Evolutionary conservation across 2,113 vertebrate species (phyloP), one percentile per base, ranked within the genome.

Genomic region (Furnarius figulus): DNA sequence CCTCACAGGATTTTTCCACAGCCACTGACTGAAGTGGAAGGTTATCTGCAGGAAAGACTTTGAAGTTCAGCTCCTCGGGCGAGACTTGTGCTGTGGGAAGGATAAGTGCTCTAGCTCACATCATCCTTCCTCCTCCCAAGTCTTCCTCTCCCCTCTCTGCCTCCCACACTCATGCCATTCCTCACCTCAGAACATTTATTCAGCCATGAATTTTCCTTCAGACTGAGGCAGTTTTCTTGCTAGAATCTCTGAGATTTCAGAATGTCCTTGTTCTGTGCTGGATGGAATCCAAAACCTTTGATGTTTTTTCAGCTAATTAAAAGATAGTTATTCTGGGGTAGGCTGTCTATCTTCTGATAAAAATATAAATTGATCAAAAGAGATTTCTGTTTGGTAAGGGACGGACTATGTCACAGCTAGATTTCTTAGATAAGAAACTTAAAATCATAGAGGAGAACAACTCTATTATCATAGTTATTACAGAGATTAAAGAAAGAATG

Each of bases 281-380:
- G 73, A 78, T 87, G 31, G n/a, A 95, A 56, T 89, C 84, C 77
- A 94, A 94, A 92, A 61, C n/a, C 86, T 95, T 94, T 95, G 86
- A 97, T 94, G 56, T 87, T 93, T 93, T 70, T 31, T 44, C 74
- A 70, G 84, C 87, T 95, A 94, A 96, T 96, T 96, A 95, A 87
- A 95, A 95, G 94, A 87, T 5, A 94, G 94, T 59, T 59, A 59
- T 59, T 59, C 58, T 59, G n/a, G 58, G n/a, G 23, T n/a, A 59
- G 58, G 58, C 58, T 59, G 56, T 24, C 95, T 67, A 75, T 67
- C 65, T 89, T 83, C 56, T 89, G 89, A 92, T 92, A 77, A 92
- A 96, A 90, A 90, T 68, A 84, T 73, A 66, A 91, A 86, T 67
- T 55, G 65, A 95, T 97, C 93, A 95, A 95, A 96, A 94, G 90